phyloP scores from a whole-genome alignment of 2,113 vertebrate species.

The Mormyrus iriodes region DNA sequence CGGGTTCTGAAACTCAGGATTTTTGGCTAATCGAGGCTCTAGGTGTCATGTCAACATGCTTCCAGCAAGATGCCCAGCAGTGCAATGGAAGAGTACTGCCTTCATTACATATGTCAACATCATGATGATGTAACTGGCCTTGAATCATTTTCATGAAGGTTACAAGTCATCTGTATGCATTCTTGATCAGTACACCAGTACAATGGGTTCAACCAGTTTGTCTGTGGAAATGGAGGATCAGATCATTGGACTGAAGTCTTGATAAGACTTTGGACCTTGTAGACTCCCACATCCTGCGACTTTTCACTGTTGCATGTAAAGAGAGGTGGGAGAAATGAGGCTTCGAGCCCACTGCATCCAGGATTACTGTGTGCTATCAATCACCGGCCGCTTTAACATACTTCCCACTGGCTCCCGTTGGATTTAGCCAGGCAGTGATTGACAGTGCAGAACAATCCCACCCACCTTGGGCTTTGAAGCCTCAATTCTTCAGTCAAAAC shows the following conservation, averaged over 20 bases:
- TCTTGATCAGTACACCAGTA: neutral
- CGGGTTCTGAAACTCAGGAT: neutral
- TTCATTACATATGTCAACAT: neutral
- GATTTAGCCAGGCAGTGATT: neutral
- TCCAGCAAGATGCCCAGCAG: neutral
- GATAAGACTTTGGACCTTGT: neutral
- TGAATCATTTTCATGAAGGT: neutral
- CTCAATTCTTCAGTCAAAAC: neutral
- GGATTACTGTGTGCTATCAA: neutral
- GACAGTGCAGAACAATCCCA: neutral
- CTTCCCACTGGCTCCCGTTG: neutral
- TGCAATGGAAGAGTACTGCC: neutral
- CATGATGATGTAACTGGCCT: neutral
- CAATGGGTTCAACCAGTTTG: neutral
- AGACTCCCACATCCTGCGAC: neutral
- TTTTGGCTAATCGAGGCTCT: neutral
- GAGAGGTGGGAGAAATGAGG: neutral
- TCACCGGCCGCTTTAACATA: neutral
- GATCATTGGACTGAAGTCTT: neutral
- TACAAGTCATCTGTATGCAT: neutral
- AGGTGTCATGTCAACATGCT: neutral
- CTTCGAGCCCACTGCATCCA: neutral
- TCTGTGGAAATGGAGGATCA: neutral
- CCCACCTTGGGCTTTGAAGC: neutral
- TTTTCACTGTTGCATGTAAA: neutral